Conservation (phyloP, 2,797 vertebrate genomes). For the Parambassis ranga region DNA sequence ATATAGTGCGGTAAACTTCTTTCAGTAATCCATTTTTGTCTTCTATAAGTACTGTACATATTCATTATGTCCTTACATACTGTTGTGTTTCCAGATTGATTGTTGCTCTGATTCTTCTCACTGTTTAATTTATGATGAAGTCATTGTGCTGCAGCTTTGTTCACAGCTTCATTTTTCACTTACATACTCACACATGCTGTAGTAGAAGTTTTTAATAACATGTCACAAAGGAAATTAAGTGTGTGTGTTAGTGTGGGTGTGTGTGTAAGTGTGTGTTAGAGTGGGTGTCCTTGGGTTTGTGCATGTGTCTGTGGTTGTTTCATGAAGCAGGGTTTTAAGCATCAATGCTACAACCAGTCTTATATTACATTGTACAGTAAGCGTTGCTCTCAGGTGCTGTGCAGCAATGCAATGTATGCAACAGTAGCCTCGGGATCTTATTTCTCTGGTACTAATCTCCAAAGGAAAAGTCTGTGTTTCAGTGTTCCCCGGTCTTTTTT, state of each 20-base stretch:
- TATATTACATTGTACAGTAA: too few relatives aligned
- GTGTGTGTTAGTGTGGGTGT: constrained; percentile 4
- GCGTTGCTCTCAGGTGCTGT: background rate
- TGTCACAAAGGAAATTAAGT: constrained; percentile 36
- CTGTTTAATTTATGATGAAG: constrained; percentile 15
- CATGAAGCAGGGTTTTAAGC: constrained; percentile 10
- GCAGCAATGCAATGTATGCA: background rate
- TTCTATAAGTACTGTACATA: background rate
- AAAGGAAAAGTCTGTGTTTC: constrained; percentile 9
- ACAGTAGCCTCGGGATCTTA: background rate
- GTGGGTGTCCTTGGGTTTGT: background rate
- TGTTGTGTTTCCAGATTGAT: background rate
- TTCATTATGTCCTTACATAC: background rate
- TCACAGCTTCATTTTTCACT: constrained; percentile 19
- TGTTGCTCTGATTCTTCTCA: background rate
- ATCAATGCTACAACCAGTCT: background rate
- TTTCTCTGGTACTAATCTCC: constrained; percentile 6
- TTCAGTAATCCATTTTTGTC: background rate
- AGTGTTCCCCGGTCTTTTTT: constrained; percentile 15
- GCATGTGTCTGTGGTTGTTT: constrained; percentile 21
- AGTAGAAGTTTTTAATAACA: constrained; percentile 37
- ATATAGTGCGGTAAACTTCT: background rate
- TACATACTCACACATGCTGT: constrained; percentile 8
- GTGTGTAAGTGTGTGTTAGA: background rate
- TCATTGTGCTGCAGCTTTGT: background rate